Evolutionary conservation across 2,113 vertebrate species (phyloP), one percentile per base, ranked within the genome.

Genomic region (Gallinago undulata): DNA sequence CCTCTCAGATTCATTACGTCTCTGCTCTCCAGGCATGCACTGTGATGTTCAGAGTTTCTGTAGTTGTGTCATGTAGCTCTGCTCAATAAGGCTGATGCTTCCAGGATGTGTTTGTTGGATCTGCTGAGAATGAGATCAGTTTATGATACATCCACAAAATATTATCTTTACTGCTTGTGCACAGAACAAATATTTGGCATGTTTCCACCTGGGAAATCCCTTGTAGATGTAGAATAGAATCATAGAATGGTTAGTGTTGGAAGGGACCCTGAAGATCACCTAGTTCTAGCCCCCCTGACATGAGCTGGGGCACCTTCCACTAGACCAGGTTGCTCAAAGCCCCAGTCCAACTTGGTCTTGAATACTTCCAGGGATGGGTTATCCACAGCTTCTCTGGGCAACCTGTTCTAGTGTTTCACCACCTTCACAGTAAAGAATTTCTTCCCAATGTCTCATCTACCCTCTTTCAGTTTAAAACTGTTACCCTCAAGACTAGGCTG

Each of bases 1-100:
- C 3, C 23, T 63, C 23, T 59, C 60, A 31, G 68, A 10, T 0
- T 2, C 0, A 1, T 25, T 33, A 21, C 1, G 1, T 17, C 13
- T 53, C 17, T 41, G 45, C 62, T 43, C 56, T n/a, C 39, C 63
- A 57, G 66, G 18, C 1, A 2, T 11, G 21, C 6, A 0, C 23
- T 3, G 63, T 59, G 62, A 9, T 9, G 35, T 30, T 74, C 19
- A 11, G 47, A n/a, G 23, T 22, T 74, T 57, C 72, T 70, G 23
- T 35, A 45, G 28, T 1, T 69, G 57, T 83, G 74, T 47, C 9
- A 1, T 3, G 7, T 2, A 68, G 48, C 30, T 13, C 24, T 69
- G 50, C 63, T 30, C 6, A 15, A 2, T 1, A 2, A 57, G 22
- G 45, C 13, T 73, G 72, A 31, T 37, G 11, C 23, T 78, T 55